Evolutionary conservation across 1,140 invertebrate genomes (phyloP).

Genomic region (Gryon sp.): DNA sequence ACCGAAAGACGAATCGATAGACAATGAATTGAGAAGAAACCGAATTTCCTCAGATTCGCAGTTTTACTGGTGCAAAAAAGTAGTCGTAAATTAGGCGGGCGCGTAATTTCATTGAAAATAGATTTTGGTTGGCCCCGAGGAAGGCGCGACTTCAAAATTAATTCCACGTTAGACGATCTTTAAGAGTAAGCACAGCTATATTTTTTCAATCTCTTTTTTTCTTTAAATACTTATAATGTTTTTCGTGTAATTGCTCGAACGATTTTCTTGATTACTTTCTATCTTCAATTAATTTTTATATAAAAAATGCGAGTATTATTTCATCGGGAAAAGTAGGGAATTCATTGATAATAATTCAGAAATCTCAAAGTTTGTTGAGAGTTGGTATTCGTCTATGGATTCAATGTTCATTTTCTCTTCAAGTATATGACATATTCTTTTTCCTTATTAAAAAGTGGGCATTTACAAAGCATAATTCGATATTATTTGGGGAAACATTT

Average conservation of each 20-base stretch:
- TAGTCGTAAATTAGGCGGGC: slow-evolving; percentile 53
- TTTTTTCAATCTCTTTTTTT: background rate
- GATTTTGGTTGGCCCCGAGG: slow-evolving; percentile 21
- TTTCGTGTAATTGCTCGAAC: slow-evolving; percentile 22
- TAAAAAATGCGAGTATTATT: slow-evolving; percentile 36
- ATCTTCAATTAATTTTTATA: slow-evolving; percentile 6
- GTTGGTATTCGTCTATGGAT: slow-evolving; percentile 21
- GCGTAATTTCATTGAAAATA: slow-evolving; percentile 60
- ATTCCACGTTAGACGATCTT: slow-evolving; percentile 23
- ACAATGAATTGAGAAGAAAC: slow-evolving; percentile 53
- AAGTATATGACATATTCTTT: no score
- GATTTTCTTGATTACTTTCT: slow-evolving; percentile 13
- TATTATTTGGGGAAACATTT: background rate
- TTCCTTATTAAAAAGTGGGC: no score
- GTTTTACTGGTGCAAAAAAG: slow-evolving; percentile 29
- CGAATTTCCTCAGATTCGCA: slow-evolving; percentile 47
- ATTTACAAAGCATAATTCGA: no score
- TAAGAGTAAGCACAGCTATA: no score
- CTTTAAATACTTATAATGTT: background rate
- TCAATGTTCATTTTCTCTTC: no score
- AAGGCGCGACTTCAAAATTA: slow-evolving; percentile 32
- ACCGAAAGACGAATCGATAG: slow-evolving; percentile 53
- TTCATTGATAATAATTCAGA: slow-evolving; percentile 16
- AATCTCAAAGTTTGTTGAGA: slow-evolving; percentile 16
- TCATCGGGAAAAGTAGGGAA: slow-evolving; percentile 23